Evolutionary conservation across 2,797 vertebrate genomes (phyloP).

Genomic region (Merluccius polli): DNA sequence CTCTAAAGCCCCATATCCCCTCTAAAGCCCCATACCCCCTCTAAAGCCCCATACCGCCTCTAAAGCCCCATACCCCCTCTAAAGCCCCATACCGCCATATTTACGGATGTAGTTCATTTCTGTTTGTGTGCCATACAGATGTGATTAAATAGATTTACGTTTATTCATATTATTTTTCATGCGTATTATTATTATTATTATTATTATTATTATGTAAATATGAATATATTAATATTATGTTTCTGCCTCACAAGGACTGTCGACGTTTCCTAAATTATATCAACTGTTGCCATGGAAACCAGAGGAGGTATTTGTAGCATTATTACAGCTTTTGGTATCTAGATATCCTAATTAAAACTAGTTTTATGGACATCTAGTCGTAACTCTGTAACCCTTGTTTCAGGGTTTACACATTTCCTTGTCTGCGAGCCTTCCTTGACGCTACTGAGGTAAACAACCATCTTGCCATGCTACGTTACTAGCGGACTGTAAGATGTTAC

Average conservation of each 20-base stretch:
- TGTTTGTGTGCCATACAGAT: not conserved
- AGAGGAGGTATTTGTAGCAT: conserved; percentile 71
- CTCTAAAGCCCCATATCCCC: no score
- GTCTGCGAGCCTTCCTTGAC: conserved; percentile 77
- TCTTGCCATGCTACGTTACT: not conserved
- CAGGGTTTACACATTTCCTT: conserved; percentile 87
- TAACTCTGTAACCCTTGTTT: conserved; percentile 26
- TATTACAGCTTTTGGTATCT: not conserved
- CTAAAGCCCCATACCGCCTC: no score
- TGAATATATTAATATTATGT: not conserved
- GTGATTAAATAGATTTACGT: not conserved
- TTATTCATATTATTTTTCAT: not conserved
- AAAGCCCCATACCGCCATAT: no score
- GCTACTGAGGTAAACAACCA: conserved; percentile 71
- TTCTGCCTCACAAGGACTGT: conserved; percentile 75
- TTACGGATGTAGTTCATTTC: not conserved
- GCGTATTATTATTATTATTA: not conserved
- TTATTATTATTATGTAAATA: not conserved
- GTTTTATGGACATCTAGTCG: conserved; percentile 9
- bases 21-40: no score
- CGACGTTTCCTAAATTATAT: conserved; percentile 86
- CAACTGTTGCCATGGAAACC: conserved; percentile 74
- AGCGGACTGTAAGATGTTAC: no score
- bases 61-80: no score
- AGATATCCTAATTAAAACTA: not conserved